A percentile compares a stretch with the other conserved stretches of the same genome.
phyloP scores from a whole-genome alignment of 2,888 invertebrate species.

The Gasteruption jaculator region DNA sequence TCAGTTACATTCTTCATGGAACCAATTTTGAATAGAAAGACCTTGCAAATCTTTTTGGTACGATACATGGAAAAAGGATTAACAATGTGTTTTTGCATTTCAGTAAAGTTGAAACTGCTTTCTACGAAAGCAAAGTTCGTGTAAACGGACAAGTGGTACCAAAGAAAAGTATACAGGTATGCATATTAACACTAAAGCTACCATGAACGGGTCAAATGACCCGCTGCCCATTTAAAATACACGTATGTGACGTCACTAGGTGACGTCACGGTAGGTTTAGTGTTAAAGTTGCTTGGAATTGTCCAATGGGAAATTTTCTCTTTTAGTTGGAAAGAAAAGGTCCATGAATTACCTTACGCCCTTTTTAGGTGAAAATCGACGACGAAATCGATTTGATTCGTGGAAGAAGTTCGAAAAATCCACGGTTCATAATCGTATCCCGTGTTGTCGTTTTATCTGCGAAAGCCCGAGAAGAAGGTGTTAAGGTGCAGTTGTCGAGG shows the following conservation, averaged over 20 bases:
- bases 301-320: slow-evolving; percentile 44
- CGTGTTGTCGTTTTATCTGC: slow-evolving; percentile 64
- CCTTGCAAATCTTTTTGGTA: slow-evolving; percentile 5
- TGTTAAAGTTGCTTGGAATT: no score
- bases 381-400: slow-evolving; percentile 78
- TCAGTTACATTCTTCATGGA: no score
- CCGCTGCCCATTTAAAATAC: no score
- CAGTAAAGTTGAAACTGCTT: slow-evolving; percentile 75
- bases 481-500: slow-evolving; percentile 59
- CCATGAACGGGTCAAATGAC: no score
- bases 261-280: no score
- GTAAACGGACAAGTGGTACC: slow-evolving; percentile 71
- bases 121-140: slow-evolving; percentile 77
- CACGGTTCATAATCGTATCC: slow-evolving; percentile 65
- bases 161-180: slow-evolving; percentile 72
- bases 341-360: slow-evolving; percentile 20
- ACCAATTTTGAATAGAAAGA: no score
- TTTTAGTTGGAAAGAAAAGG: slow-evolving; percentile 15
- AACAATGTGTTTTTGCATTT: slow-evolving; percentile 32
- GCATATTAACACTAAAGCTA: no score
- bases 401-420: slow-evolving; percentile 63
- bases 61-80: slow-evolving; percentile 6
- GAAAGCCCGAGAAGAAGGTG: slow-evolving; percentile 55
- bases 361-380: slow-evolving; percentile 58
- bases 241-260: no score